phyloP scores from a whole-genome alignment of 2,797 vertebrate genomes.

The Meda fulgida region DNA sequence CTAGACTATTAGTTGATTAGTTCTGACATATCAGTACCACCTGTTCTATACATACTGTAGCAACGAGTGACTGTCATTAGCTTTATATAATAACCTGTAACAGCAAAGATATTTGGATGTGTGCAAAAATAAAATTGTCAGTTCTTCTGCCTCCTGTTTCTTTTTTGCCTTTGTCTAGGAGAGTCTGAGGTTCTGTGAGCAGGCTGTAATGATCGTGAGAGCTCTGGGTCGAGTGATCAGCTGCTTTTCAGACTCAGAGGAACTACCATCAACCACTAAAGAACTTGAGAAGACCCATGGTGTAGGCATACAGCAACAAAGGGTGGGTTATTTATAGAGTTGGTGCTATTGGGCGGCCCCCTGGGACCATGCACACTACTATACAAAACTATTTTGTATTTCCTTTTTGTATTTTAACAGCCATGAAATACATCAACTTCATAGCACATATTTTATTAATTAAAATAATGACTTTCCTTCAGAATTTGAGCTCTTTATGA shows the following conservation, averaged over 20 bases:
- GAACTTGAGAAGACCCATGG: constrained; percentile 70
- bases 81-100: not conserved
- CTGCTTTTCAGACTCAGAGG: constrained; percentile 75
- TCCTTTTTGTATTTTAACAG: not conserved
- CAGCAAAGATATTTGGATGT: not conserved
- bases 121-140: not conserved
- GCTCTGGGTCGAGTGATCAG: constrained; percentile 81
- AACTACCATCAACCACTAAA: constrained; percentile 72
- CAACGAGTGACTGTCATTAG: not conserved
- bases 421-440: not conserved
- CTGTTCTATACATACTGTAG: not conserved
- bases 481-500: constrained; percentile 30
- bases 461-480: not conserved
- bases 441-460: not conserved
- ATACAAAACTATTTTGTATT: not conserved
- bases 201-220: constrained; percentile 77
- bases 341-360: not conserved
- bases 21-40: not conserved
- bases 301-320: constrained; percentile 70
- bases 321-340: constrained; percentile 69
- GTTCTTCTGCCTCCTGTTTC: not conserved
- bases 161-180: constrained; percentile 76
- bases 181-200: constrained; percentile 83
- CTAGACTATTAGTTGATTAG: not conserved
- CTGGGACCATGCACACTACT: not conserved